Percentiles rank a stretch among this genome's conserved stretches.
These are phyloP conservation scores for Hymenopus coronatus DNA, from an alignment of 2,888 invertebrate genomes.

Conservation along the genomic window DNA sequence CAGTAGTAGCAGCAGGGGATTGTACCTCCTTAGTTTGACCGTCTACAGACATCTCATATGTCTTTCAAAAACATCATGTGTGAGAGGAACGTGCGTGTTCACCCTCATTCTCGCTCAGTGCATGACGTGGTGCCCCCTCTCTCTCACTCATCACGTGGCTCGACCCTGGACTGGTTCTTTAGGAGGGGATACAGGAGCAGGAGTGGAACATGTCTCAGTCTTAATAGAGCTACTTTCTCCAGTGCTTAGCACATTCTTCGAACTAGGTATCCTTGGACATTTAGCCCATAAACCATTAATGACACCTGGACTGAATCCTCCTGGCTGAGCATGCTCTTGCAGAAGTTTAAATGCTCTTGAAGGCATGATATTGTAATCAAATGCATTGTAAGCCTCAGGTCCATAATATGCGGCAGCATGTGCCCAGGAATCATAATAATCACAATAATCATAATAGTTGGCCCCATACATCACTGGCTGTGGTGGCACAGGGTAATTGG, in stretches of 20 bases:
- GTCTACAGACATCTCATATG: slow-evolving; percentile 29
- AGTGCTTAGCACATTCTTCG: slow-evolving; percentile 48
- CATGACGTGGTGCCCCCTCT: slow-evolving; percentile 4
- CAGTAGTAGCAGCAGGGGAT: slow-evolving; percentile 6
- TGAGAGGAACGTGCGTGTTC: slow-evolving; percentile 24
- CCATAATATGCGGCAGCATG: slow-evolving; percentile 40
- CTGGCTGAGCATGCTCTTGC: slow-evolving; percentile 49
- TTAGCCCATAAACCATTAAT: slow-evolving; percentile 55
- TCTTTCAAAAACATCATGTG: slow-evolving; percentile 27
- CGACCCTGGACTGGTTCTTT: slow-evolving; percentile 12
- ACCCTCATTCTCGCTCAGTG: slow-evolving; percentile 14
- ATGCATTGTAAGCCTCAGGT: slow-evolving; percentile 36
- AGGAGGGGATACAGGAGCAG: neutral
- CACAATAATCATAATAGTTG: slow-evolving; percentile 52
- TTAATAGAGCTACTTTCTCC: slow-evolving; percentile 8
- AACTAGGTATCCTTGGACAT: slow-evolving; percentile 62
- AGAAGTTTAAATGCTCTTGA: slow-evolving; percentile 57
- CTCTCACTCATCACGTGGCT: slow-evolving; percentile 24
- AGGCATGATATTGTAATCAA: slow-evolving; percentile 53
- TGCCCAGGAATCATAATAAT: slow-evolving; percentile 57
- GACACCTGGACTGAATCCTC: slow-evolving; percentile 43
- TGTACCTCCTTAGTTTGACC: slow-evolving; percentile 26
- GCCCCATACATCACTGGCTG: slow-evolving; percentile 50
- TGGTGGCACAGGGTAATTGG: slow-evolving; percentile 51
- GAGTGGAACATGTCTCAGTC: neutral